These are phyloP conservation scores for Drosophila antonietae DNA, from an alignment of 2,888 invertebrate genomes.

Conservation along the genomic window DNA sequence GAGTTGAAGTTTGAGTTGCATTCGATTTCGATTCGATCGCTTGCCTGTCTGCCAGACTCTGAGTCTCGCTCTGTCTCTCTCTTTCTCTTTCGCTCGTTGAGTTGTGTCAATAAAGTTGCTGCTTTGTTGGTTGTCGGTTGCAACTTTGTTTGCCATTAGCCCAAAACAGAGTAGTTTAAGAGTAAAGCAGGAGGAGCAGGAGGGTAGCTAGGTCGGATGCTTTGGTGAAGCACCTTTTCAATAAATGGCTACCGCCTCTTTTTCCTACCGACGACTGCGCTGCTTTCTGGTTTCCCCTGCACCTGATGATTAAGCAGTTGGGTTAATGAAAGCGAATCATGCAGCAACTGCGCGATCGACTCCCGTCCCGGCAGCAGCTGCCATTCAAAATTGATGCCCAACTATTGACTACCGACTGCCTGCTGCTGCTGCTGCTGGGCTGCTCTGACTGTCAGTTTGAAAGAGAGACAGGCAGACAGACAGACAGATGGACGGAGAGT, in stretches of 20 bases:
- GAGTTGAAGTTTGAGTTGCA: constrained; percentile 37
- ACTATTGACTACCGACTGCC: constrained; percentile 35
- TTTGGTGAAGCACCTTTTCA: constrained; percentile 50
- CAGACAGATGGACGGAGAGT: not conserved
- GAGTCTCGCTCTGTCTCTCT: not conserved
- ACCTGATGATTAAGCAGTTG: constrained; percentile 77
- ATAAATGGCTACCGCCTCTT: constrained; percentile 72
- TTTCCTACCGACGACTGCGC: constrained; percentile 12
- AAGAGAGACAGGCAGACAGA: not conserved
- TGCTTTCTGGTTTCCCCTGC: constrained; percentile 25
- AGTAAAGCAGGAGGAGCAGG: not conserved
- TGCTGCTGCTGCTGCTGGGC: constrained; percentile 24
- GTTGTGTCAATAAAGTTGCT: constrained; percentile 68
- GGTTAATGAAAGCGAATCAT: constrained; percentile 78
- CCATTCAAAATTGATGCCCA: constrained; percentile 49
- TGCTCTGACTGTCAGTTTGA: constrained; percentile 22
- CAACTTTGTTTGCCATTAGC: constrained; percentile 43
- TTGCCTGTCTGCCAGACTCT: constrained; percentile 31
- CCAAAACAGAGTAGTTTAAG: constrained; percentile 16
- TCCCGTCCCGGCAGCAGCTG: constrained; percentile 50
- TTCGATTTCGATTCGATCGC: constrained; percentile 50
- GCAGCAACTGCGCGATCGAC: constrained; percentile 51
- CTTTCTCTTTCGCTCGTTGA: constrained; percentile 23
- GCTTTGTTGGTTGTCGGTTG: constrained; percentile 37
- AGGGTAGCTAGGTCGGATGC: constrained; percentile 2